Evolutionary conservation across 2,888 invertebrate genomes (phyloP), one percentile per base, ranked within the genome.

Genomic region (Drosophila nr. medialis): DNA sequence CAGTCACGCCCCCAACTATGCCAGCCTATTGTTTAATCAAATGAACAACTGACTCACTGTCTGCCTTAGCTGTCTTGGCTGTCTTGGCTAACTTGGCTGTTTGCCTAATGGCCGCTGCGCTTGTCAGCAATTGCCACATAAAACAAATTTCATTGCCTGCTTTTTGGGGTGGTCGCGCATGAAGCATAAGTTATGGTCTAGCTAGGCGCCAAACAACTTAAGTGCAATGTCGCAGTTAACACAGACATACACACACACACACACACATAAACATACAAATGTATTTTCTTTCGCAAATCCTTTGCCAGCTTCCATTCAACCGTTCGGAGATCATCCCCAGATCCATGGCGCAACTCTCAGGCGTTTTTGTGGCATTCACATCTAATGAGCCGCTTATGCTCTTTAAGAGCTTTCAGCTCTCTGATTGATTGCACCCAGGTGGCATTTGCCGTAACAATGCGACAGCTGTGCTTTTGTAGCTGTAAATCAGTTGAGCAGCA

Each of bases 71-170:
- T 54, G 42, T 18, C 36, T 54, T 21, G 1, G 10, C 5, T 29
- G 50, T n/a, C 18, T 40, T 29, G 30, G n/a, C 27, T 49, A 27
- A 49, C 29, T 71, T 71, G 75, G 72, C 71, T 67, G 34, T 67
- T 51, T 80, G 75, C 78, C 78, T 72, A 73, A 76, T 78, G 70
- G 68, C 75, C 68, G 64, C 63, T 63, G 68, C 65, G 63, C 69
- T 75, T 67, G 69, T 75, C 69, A 79, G 75, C 75, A 70, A 70
- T 74, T 69, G 67, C 67, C 78, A 60, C 74, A 72, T 83, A 83
- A 75, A 82, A 75, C 71, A 70, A 79, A 81, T 77, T 81, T 79
- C 72, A 81, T 86, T 86, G 83, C 83, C 84, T 76, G 72, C 72
- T 73, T 76, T 61, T 63, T 51, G 49, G 66, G 62, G 60, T 54